Evolutionary conservation across 2,888 invertebrate species (phyloP), one percentile per base, ranked within the genome.

Genomic region (Malthinus flaveolus): DNA sequence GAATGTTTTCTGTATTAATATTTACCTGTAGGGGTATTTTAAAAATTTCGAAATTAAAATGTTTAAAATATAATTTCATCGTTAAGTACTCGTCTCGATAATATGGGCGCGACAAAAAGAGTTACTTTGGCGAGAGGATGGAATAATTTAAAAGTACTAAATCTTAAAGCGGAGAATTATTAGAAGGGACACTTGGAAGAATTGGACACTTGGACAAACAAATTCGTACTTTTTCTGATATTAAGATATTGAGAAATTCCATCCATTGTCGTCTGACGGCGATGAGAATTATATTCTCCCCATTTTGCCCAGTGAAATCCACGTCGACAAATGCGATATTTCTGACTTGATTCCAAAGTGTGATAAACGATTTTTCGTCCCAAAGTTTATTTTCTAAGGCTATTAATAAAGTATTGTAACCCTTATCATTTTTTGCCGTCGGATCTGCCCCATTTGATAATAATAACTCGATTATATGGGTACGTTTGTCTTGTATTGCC

Each of bases 261-360:
- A 67, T 68, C 80, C 80, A 80, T 47, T 78, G 76, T 47, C 78
- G 67, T 60, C 75, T 69, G 2, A 75, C 75, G 2, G 79, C 74
- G 56, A 76, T 74, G 64, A 79, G 80, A 12, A 80, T 59, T 57
- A 79, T 69, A 32, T 73, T 76, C 56, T 75, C 72, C 1, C 79
- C 78, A 33, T 73, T 69, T 59, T 75, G 75, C 54, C 76, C 78
- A 1, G 69, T 66, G 42, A 74, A 73, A 66, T 77, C 75, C 1
- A 75, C 65, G 50, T 78, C 73, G 5, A 76, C 61, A 36, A 66
- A 66, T 8, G 52, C 47, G 3, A 65, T 51, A 32, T 65, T 69
- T 51, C 72, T 73, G 8, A 79, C 64, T 10, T 64, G 61, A 52
- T 74, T 71, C 77, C 78, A 80, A 39, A 79, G 71, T 32, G 71